Evolutionary conservation across 30 jellyfish, hydroid and myxozoan genomes (phyloP).

Genomic region (Pseudorhiza aurosa): DNA sequence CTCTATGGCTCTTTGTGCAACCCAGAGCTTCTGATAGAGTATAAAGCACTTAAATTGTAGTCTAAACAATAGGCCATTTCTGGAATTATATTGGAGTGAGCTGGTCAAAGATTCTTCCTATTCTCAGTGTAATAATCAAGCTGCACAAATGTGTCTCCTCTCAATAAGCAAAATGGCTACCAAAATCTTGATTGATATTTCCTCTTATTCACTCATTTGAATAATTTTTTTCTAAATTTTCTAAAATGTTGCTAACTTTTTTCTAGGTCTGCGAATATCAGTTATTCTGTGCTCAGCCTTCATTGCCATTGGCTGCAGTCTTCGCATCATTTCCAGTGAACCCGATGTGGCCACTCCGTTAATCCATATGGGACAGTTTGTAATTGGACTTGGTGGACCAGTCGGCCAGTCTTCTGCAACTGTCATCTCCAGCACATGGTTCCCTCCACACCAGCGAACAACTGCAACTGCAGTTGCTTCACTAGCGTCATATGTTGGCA

Average conservation of each 20-base stretch:
- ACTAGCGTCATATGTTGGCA: conserved; percentile 91
- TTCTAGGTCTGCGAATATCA: conserved; percentile 84
- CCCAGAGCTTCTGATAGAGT: too few species aligned
- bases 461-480: conserved; percentile 99
- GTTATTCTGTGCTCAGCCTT: conserved; percentile 67
- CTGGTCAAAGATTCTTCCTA: too few species aligned
- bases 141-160: too few species aligned
- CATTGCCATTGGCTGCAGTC: conserved; percentile 81
- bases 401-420: conserved; percentile 98
- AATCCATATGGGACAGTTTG: conserved; percentile 95
- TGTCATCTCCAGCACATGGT: conserved; percentile 96
- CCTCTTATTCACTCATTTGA: background rate
- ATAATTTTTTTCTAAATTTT: background rate
- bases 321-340: conserved; percentile 82
- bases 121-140: too few species aligned
- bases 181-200: background rate
- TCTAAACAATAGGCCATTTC: too few species aligned
- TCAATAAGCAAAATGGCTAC: too few species aligned
- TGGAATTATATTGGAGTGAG: too few species aligned
- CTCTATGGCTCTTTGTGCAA: too few species aligned
- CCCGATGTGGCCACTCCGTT: conserved; percentile 79
- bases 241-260: background rate
- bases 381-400: conserved; percentile 97
- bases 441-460: conserved; percentile 96
- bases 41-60: too few species aligned